Evolutionary conservation across 2,797 vertebrate species (phyloP), one percentile per base, ranked within the genome.

Genomic region (Diglossa cyanea): DNA sequence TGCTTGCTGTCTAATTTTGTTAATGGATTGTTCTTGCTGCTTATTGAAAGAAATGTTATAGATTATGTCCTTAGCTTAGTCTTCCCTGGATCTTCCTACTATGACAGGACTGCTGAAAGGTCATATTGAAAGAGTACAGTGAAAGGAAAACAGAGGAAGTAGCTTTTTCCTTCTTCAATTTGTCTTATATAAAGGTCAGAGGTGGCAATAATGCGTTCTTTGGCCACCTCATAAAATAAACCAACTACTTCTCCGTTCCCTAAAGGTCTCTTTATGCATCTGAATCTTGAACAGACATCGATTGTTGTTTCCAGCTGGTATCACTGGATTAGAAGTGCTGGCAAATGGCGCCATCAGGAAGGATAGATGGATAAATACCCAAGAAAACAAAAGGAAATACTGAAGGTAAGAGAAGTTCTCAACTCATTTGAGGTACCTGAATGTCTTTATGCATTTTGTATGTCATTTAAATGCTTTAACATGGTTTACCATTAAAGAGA

Each of bases 351-450:
- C 17, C 30, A 24, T 58, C 7, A 31, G 17, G 10, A n/a, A 47
- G 25, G 11, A 54, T 4, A 48, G 35, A 25, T 40, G 42, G 30
- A 20, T 42, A 66, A 37, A 33, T 31, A 82, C 1, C 3, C 33
- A 65, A 57, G 20, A 20, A 88, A 37, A 17, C 28, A 48, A 79
- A 73, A 76, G 3, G 28, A 79, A 90, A 44, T 12, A 48, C 9
- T 0, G 0, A 54, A 58, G 18, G 5, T 51, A 71, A 54, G 25
- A 58, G 17, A 40, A 23, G 6, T 75, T 78, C 11, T 74, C 31
- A 63, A 33, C 4, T 3, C 0, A 0, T 37, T 68, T 48, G 30
- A 54, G 5, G 17, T 75, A 51, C 4, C 8, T 75, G 25, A 85
- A 68, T 48, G 60, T 81, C n/a, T 10, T 63, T 74, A 30, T 54